Evolutionary conservation across 2,113 vertebrate genomes (phyloP), one percentile per base, ranked within the genome.

Genomic region (Aythya baeri): DNA sequence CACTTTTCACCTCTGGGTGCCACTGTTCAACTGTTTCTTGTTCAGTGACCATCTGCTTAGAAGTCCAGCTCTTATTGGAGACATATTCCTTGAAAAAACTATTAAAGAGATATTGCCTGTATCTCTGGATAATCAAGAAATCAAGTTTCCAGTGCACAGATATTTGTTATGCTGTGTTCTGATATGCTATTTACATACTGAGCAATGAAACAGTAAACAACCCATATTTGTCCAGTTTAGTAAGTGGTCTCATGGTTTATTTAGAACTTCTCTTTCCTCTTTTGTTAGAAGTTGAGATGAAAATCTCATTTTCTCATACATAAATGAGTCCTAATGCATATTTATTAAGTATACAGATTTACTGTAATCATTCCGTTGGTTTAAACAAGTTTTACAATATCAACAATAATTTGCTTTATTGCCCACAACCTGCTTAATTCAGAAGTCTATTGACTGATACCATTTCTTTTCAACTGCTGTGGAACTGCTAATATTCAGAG

Each of bases 21-120:
- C 98, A 96, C 98, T 98, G 97, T 98, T 98, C 98, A 97, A 97
- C 98, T 98, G 94, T 96, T 97, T 95, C 97, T 98, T 93, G 86
- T 93, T 95, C 95, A 94, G 92, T 85, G 93, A 88, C 91, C 91
- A 89, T 96, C 87, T 89, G 17, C 81, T 93, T 94, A 83, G 83
- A 97, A 94, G 88, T 86, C 41, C 57, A 61, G 73, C 81, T 95
- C 79, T 96, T 97, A 90, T 2, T 84, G 87, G 88, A 81, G 72
- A 89, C 91, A 92, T 92, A 94, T 88, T 95, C 66, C 61, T 86
- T 94, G 80, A 92, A 97, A 61, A 97, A 97, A 93, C 86, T 38
- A 32, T 97, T 98, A 96, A 98, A 98, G 97, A 94, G 92, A 93
- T 75, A 97, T 84, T 96, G 91, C 91, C 88, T 96, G 8, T 91